These are phyloP conservation scores for Lasioglossum leucozonium DNA, from an alignment of 2,888 invertebrate genomes.

Conservation along the genomic window DNA sequence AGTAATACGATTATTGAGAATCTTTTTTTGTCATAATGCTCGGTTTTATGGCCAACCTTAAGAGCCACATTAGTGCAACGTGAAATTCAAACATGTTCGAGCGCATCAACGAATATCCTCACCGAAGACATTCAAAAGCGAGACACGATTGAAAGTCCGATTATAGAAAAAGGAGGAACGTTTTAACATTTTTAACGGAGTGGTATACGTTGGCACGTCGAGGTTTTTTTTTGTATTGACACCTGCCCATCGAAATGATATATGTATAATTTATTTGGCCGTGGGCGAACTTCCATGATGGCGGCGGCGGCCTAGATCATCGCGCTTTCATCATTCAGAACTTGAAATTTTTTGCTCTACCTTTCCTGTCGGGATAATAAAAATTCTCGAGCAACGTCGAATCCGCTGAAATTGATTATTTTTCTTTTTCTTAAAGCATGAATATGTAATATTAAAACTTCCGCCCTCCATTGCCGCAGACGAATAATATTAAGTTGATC, in stretches of 20 bases:
- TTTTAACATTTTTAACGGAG: neutral
- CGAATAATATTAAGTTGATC: conserved; percentile 5
- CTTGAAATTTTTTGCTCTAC: neutral
- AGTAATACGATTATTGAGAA: neutral
- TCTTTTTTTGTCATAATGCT: neutral
- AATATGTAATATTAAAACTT: neutral
- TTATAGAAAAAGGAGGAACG: neutral
- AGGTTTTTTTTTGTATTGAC: conserved; percentile 30
- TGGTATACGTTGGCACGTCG: neutral
- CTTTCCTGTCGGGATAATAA: no score
- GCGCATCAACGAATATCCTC: neutral
- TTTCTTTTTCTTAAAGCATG: neutral
- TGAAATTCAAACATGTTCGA: neutral
- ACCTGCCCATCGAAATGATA: conserved; percentile 24
- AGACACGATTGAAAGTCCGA: neutral
- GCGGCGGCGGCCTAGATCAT: conserved; percentile 11
- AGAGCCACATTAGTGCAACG: neutral
- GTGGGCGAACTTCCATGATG: conserved; percentile 22
- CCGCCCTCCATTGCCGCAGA: neutral
- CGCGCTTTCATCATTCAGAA: conserved; percentile 27
- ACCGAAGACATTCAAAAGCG: neutral
- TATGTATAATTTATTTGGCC: conserved; percentile 47
- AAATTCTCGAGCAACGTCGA: no score
- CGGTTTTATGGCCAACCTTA: neutral
- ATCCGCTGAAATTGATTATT: conserved; percentile 4